phyloP scores from a whole-genome alignment of 2,888 invertebrate genomes.

The Pseudococcus viburni region DNA sequence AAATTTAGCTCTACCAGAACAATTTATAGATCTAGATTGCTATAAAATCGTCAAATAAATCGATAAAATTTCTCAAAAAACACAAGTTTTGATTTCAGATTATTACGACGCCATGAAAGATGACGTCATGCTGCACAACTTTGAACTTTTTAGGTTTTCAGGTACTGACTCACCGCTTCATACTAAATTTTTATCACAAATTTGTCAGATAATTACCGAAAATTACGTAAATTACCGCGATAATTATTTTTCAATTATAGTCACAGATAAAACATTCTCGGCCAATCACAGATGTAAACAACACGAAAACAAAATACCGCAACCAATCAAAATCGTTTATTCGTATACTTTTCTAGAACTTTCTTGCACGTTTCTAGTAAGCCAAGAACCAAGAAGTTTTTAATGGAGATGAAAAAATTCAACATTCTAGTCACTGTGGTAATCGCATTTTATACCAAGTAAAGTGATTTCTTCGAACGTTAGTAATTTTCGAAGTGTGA shows the following conservation, averaged over 20 bases:
- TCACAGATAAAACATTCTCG: neutral
- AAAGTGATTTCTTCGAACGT: neutral
- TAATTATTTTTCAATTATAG: neutral
- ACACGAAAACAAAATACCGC: neutral
- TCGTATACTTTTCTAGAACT: conserved; percentile 45
- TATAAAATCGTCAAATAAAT: too few species aligned
- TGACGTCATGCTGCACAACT: too few species aligned
- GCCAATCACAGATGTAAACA: neutral
- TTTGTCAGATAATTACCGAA: too few species aligned
- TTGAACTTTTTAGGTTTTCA: too few species aligned
- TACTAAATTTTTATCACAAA: too few species aligned
- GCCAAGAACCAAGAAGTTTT: neutral
- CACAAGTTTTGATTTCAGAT: too few species aligned
- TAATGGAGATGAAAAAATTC: neutral
- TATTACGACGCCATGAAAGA: too few species aligned
- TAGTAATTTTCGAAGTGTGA: neutral
- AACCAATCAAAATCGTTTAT: neutral
- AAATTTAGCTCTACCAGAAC: too few species aligned
- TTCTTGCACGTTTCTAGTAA: conserved; percentile 64
- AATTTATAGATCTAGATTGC: too few species aligned
- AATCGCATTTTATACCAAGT: neutral
- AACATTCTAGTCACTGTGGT: neutral
- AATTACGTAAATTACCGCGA: too few species aligned
- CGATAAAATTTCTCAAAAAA: too few species aligned
- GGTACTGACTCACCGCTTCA: too few species aligned